Conservation (phyloP, 1,140 invertebrate species). For the Tigriopus japonicus region DNA sequence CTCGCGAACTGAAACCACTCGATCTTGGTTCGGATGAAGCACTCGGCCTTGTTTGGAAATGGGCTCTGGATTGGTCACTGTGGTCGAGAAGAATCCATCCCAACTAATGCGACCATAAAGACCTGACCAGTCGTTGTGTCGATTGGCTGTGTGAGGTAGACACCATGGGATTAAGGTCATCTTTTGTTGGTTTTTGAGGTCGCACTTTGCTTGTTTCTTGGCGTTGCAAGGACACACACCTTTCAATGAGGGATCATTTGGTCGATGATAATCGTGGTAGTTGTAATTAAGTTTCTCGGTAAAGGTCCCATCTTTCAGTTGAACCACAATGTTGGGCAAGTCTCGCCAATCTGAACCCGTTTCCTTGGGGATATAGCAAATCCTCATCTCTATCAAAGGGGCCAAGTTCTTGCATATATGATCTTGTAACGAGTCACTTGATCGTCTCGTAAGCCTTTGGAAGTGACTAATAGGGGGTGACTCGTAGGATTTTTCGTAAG, state of each 20-base stretch:
- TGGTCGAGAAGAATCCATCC: slow-evolving; percentile 72
- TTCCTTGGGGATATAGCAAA: slow-evolving; percentile 48
- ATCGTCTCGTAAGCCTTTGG: background rate
- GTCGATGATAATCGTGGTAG: background rate
- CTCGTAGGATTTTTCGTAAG: slow-evolving; percentile 49
- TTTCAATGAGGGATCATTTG: no score
- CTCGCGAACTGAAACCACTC: slow-evolving; percentile 63
- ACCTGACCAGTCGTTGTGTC: slow-evolving; percentile 67
- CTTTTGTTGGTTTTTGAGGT: no score
- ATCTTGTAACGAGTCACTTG: slow-evolving; percentile 28
- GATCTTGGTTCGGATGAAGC: slow-evolving; percentile 56
- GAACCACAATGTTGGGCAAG: slow-evolving; percentile 55
- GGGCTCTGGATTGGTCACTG: slow-evolving; percentile 58
- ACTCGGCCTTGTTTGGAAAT: slow-evolving; percentile 73
- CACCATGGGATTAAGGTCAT: slow-evolving; percentile 70
- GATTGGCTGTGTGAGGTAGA: slow-evolving; percentile 63
- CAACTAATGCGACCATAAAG: slow-evolving; percentile 55
- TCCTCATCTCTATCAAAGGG: slow-evolving; percentile 52
- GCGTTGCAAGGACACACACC: no score
- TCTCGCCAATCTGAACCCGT: slow-evolving; percentile 70
- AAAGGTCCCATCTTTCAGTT: slow-evolving; percentile 44
- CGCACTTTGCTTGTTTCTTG: no score
- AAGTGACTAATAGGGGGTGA: slow-evolving; percentile 35
- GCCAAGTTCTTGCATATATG: slow-evolving; percentile 74
- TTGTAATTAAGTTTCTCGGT: slow-evolving; percentile 33